phyloP scores from a whole-genome alignment of 1,140 invertebrate species.

The Drosophila lacertosa region DNA sequence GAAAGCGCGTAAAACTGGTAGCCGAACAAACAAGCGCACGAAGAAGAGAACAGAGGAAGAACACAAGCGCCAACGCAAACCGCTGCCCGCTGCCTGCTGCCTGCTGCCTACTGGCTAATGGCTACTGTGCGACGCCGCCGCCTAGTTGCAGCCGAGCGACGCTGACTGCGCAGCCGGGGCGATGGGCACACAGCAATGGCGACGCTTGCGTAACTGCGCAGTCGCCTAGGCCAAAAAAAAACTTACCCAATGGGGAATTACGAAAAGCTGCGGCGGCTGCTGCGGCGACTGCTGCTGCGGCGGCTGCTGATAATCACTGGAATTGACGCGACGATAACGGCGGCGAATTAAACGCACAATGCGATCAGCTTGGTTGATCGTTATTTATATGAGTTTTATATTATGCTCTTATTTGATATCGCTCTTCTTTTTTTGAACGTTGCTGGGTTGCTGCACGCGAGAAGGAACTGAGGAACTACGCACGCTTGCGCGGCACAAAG shows the following conservation, averaged over 20 bases:
- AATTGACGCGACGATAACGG: conserved; percentile 37
- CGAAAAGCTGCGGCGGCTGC: conserved; percentile 8
- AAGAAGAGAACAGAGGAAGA: conserved; percentile 45
- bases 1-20: conserved; percentile 83
- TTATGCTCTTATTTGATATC: conserved; percentile 12
- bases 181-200: conserved; percentile 42
- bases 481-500: conserved; percentile 81
- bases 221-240: conserved; percentile 31
- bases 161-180: conserved; percentile 32
- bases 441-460: conserved; percentile 66
- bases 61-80: conserved; percentile 39
- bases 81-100: conserved; percentile 41
- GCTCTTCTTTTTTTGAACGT: conserved; percentile 25
- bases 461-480: conserved; percentile 82
- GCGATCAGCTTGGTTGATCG: conserved; percentile 5
- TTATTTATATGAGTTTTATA: conserved; percentile 31
- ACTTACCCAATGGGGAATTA: conserved; percentile 45
- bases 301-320: conserved; percentile 35
- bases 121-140: conserved; percentile 62
- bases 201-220: conserved; percentile 52
- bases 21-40: conserved; percentile 41
- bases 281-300: not conserved
- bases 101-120: conserved; percentile 45
- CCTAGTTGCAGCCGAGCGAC: conserved; percentile 37
- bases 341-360: too few relatives aligned